phyloP scores from a whole-genome alignment of 2,797 vertebrate genomes.

The Sebastes diaconus region DNA sequence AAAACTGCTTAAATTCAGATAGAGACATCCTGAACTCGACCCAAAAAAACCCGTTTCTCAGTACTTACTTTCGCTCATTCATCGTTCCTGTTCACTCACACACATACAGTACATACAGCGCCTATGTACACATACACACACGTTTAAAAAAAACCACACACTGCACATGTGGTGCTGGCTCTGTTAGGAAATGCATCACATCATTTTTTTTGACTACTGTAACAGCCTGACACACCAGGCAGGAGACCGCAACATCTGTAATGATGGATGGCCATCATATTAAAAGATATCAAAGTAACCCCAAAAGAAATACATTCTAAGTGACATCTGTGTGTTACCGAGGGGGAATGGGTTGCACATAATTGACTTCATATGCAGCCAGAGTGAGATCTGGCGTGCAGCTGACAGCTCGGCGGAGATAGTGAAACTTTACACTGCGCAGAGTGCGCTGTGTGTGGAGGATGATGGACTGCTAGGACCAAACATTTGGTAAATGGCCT shows the following conservation, averaged over 20 bases:
- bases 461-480: slow-evolving; percentile 35
- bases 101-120: not conserved
- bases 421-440: slow-evolving; percentile 52
- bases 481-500: slow-evolving; percentile 24
- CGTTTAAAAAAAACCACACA: not conserved
- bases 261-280: slow-evolving; percentile 73
- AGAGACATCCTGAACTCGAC: not conserved
- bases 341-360: slow-evolving; percentile 58
- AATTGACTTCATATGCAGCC: slow-evolving; percentile 74
- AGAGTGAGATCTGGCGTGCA: slow-evolving; percentile 61
- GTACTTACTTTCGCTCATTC: not conserved
- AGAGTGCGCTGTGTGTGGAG: slow-evolving; percentile 15
- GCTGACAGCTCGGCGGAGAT: slow-evolving; percentile 65
- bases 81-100: not conserved
- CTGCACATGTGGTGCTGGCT: slow-evolving; percentile 10
- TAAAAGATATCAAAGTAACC: slow-evolving; percentile 64
- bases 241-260: slow-evolving; percentile 63
- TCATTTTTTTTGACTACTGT: slow-evolving; percentile 44
- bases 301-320: slow-evolving; percentile 68
- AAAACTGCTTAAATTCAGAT: not conserved
- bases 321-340: slow-evolving; percentile 70
- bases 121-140: not conserved
- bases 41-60: not conserved
- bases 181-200: slow-evolving; percentile 38
- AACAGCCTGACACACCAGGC: slow-evolving; percentile 55